These are phyloP conservation scores for Orthochromis indermauri DNA, from an alignment of 2,113 vertebrate species.

Conservation along the genomic window DNA sequence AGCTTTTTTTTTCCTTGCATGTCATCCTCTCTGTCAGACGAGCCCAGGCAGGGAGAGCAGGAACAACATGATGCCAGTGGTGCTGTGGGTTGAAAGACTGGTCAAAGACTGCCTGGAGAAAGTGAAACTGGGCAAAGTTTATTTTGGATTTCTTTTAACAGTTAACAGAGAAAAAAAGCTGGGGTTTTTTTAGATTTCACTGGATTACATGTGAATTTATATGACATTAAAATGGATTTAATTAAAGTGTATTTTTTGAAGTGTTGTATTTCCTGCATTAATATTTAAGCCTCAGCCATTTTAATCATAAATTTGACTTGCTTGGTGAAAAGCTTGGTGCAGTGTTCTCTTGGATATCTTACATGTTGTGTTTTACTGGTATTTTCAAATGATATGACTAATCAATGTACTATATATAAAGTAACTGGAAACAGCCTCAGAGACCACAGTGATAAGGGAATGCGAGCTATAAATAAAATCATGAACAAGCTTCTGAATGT, in stretches of 20 bases:
- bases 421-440: background rate
- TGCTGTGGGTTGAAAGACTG: background rate
- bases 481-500: background rate
- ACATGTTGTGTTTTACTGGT: background rate
- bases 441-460: background rate
- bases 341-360: background rate
- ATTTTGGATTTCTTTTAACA: background rate
- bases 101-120: background rate
- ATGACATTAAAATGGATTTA: background rate
- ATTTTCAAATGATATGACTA: background rate
- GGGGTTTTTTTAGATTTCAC: fast-evolving
- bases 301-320: background rate
- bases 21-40: background rate
- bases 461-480: background rate
- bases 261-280: background rate
- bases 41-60: background rate
- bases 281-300: background rate
- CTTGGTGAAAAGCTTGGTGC: background rate
- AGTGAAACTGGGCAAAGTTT: background rate
- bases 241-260: background rate
- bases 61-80: background rate
- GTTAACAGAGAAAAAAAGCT: background rate
- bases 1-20: background rate
- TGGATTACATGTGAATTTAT: background rate
- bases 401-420: background rate